phyloP scores from a whole-genome alignment of 2,113 vertebrate species.

The Oreamnos americanus region DNA sequence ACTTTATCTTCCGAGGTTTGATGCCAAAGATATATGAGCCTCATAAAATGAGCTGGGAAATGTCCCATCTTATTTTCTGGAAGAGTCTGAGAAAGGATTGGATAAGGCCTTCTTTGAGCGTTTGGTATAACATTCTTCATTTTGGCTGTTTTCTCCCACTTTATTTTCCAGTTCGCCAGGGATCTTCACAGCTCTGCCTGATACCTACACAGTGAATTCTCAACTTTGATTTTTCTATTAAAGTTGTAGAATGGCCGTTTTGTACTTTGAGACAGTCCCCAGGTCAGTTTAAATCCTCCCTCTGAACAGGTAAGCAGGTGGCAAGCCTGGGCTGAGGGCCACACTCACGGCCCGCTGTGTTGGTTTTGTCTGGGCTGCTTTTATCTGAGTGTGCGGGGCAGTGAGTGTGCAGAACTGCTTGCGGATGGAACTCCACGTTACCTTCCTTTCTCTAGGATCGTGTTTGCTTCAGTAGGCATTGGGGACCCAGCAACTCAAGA shows the following conservation, averaged over 20 bases:
- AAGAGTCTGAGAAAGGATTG: neutral
- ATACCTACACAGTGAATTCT: neutral
- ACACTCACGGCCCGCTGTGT: fast-evolving
- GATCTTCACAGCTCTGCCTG: neutral
- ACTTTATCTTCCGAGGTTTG: too few species aligned
- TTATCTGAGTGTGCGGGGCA: neutral
- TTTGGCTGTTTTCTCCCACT: neutral
- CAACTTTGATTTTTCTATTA: neutral
- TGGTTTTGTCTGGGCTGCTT: neutral
- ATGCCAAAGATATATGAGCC: neutral
- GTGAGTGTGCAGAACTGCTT: neutral
- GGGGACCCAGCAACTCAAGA: neutral
- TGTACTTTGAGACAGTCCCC: neutral
- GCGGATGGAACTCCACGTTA: neutral
- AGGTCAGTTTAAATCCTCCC: neutral
- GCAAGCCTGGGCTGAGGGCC: neutral
- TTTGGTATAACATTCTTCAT: neutral
- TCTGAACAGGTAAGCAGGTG: neutral
- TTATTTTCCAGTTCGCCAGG: neutral
- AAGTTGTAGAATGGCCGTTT: neutral
- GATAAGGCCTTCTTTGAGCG: fast-evolving
- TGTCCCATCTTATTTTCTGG: neutral
- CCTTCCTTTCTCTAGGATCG: neutral
- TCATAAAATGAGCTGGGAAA: neutral
- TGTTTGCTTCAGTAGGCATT: neutral